Percentiles rank a stretch among this genome's conserved stretches.
Conservation (phyloP, 2,888 invertebrate genomes). For the Lampropteryx suffumata region DNA sequence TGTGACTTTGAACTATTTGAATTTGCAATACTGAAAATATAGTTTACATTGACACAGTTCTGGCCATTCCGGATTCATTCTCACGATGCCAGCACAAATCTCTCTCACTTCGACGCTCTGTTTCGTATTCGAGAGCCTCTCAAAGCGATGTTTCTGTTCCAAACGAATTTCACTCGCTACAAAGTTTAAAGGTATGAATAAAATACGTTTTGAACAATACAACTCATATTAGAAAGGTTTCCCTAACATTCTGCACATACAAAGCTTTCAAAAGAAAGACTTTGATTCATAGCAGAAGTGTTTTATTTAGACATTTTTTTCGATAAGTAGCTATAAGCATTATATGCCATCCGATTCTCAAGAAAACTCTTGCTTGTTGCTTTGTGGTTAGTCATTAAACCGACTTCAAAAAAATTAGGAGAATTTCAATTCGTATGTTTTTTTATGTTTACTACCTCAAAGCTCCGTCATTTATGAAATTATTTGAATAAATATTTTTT, state of each 20-base stretch:
- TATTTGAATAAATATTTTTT: too few relatives aligned
- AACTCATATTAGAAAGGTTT: constrained; percentile 32
- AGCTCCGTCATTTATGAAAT: too few relatives aligned
- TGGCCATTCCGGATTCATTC: constrained; percentile 32
- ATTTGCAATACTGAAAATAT: constrained; percentile 7
- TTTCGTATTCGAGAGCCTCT: constrained; percentile 46
- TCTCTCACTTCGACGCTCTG: constrained; percentile 48
- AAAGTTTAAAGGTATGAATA: constrained; percentile 34
- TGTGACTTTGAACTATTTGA: neutral
- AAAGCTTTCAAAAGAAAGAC: neutral
- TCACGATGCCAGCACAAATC: constrained; percentile 59
- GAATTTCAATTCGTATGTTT: too few relatives aligned
- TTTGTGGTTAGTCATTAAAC: too few relatives aligned
- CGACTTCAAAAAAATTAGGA: too few relatives aligned
- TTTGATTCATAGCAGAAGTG: neutral
- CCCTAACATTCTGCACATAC: constrained; percentile 17
- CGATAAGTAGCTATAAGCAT: constrained; percentile 8
- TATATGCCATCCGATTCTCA: too few relatives aligned
- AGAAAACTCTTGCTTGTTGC: too few relatives aligned
- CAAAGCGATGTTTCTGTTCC: constrained; percentile 50
- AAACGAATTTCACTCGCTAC: constrained; percentile 36
- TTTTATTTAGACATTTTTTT: constrained; percentile 9
- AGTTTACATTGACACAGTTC: constrained; percentile 2
- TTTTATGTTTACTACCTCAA: too few relatives aligned
- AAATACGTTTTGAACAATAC: constrained; percentile 35